Evolutionary conservation across 2,888 invertebrate genomes (phyloP), one percentile per base, ranked within the genome.

Genomic region (Bursaphelenchus okinawaensis): DNA sequence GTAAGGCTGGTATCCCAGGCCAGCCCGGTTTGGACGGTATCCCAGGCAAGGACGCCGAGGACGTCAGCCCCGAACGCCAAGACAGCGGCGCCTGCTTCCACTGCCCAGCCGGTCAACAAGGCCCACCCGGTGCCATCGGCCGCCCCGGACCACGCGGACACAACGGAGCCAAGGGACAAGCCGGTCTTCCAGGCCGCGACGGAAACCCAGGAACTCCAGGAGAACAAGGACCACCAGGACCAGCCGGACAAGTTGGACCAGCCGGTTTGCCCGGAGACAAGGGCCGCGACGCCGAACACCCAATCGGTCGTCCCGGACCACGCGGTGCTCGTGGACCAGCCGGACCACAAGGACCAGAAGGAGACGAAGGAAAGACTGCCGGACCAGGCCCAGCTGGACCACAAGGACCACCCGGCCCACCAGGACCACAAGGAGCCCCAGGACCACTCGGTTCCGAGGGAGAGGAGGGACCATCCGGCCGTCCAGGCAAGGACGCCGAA

Each of bases 291-390:
- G 79, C 75, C n/a, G 74, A 77, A 57, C 75, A 78, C 28, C 78
- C 77, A 26, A 78, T 80, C 59, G 81, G 81, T 60, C 69, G 78
- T 28, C 81, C 79, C 55, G 81, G 81, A 66, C 76, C 78, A 52
- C 75, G 75, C 65, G 81, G 80, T 67, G 68, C 68, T 19, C 67
- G 70, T 50, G 57, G 57, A 26, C 27, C 29, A 16, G 29, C 57
- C 27, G 80, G 80, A 72, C 74, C 74, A 20, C 74, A 70, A 62
- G 80, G 80, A 70, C 78, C 79, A 61, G 68, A 71, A 62, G 79
- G 79, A 68, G 72, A 69, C 22, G 63, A 27, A 8, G 79, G 73
- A 52, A 55, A 63, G 23, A 50, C 40, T n/a, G 68, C 67, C 22
- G 40, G 40, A 20, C 54, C 51, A 20, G 52, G 58, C 26, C 62